Base-by-base conservation (phyloP, 1,140 invertebrate species). In the Drosophila nigrodunni region DNA sequence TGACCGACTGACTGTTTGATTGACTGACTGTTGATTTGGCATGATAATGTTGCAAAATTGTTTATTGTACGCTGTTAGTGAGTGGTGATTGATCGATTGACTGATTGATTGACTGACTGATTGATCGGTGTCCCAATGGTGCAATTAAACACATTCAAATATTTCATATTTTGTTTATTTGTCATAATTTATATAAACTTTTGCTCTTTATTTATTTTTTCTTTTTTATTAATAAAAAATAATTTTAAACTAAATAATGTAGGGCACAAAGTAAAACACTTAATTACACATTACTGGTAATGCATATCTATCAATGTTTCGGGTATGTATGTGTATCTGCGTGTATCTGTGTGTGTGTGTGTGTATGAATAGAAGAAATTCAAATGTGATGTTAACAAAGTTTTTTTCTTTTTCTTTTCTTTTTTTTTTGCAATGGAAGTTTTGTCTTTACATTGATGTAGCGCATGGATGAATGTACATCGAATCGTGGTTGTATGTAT, bases 41-140 rank as follows among this genome's bases (percentile, higher is more conserved):
- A 85, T 89, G 85, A 89, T 89, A 88, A 88, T 89, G 85, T 88
- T 80, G 76, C 71, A 73, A 86, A 74, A 68, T 85, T 86, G 54
- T 72, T 68, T 58, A 54, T 10, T 9, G 15, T 77, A 58, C 49
- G 64, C 64, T 43, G 69, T 87, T 82, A 83, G 83, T 83, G 67
- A 66, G 61, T 57, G 77, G 57, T 86, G 62, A 25, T 52, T 71
- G 41, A 64, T 41, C 50, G 30, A 30, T 59, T 59, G 52, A 39
- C 25, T 30, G 25, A 30, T 47, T 66, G 18, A 64, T 41, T 62
- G 30, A n/a, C 44, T 59, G 52, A 39, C 9, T 35, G 18, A 57
- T 41, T 41, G 54, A 57, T 61, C 15, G 59, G 59, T 18, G 30
- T 10, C 37, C 35, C 54, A 39, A 41, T 57, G 41, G 3, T 46